Evolutionary conservation across 1,140 invertebrate species (phyloP).

Genomic region (Drosophila pallidifrons): DNA sequence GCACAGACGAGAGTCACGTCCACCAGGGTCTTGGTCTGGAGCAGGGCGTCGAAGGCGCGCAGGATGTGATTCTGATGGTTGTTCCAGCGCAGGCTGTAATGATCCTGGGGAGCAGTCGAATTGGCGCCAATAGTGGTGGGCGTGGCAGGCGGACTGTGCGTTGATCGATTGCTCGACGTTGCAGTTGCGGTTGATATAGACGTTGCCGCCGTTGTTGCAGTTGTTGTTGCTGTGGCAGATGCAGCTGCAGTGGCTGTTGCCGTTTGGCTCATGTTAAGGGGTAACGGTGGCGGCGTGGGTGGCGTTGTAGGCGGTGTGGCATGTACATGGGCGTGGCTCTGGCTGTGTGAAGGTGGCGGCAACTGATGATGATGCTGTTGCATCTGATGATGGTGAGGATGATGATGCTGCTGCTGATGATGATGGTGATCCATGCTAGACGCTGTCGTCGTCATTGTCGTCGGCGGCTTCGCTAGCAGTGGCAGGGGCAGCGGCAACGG

Average conservation of each 20-base stretch:
- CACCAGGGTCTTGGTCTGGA: slow-evolving; percentile 93
- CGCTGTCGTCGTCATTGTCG: slow-evolving; percentile 22
- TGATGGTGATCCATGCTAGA: slow-evolving; percentile 1
- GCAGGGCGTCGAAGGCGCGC: slow-evolving; percentile 92
- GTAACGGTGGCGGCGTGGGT: slow-evolving; percentile 71
- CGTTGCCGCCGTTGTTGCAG: slow-evolving; percentile 74
- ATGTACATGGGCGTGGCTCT: slow-evolving; percentile 49
- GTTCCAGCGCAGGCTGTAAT: slow-evolving; percentile 96
- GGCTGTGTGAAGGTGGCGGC: slow-evolving; percentile 45
- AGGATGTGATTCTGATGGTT: slow-evolving; percentile 95
- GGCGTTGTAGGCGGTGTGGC: slow-evolving; percentile 77
- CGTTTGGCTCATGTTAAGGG: slow-evolving; percentile 72
- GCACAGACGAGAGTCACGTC: slow-evolving; percentile 95
- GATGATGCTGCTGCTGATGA: not conserved
- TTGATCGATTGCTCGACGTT: slow-evolving; percentile 9
- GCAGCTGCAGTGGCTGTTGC: slow-evolving; percentile 20
- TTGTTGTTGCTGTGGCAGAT: slow-evolving; percentile 17
- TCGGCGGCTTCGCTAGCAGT: slow-evolving; percentile 55
- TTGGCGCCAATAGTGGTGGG: slow-evolving; percentile 43
- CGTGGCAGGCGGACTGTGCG: slow-evolving; percentile 69
- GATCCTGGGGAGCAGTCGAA: slow-evolving; percentile 86
- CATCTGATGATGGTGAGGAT: slow-evolving; percentile 24
- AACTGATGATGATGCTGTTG: slow-evolving; percentile 11
- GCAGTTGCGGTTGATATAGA: slow-evolving; percentile 5
- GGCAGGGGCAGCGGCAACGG: slow-evolving; percentile 47